Conservation (phyloP, 1,140 invertebrate genomes). For the Bathynomus jamesi region DNA sequence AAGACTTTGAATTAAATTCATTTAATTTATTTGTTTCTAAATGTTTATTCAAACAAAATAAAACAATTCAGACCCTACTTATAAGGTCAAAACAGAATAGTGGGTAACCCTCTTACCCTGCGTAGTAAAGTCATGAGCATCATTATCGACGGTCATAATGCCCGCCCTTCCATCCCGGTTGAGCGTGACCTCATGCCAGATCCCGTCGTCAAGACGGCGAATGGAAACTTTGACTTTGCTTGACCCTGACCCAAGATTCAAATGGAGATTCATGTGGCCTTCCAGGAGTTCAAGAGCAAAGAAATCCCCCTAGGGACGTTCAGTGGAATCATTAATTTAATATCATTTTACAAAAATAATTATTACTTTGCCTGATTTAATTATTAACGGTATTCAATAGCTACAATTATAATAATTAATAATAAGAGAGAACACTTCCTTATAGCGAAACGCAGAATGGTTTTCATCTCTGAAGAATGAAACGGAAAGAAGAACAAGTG, state of each 20-base stretch:
- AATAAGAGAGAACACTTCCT: not conserved
- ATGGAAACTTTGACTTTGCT: constrained; percentile 74
- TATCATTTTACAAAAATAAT: too few relatives aligned
- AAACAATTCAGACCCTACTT: not conserved
- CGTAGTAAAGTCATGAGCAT: constrained; percentile 79
- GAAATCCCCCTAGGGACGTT: constrained; percentile 78
- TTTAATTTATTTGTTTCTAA: not conserved
- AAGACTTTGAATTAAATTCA: not conserved
- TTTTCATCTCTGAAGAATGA: too few relatives aligned
- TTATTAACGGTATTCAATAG: too few relatives aligned
- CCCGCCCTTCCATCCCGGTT: constrained; percentile 70
- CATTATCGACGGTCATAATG: constrained; percentile 78
- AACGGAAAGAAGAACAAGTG: too few relatives aligned
- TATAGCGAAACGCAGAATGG: too few relatives aligned
- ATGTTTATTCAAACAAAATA: not conserved
- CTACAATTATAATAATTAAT: too few relatives aligned
- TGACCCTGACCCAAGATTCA: constrained; percentile 84
- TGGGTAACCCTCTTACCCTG: constrained; percentile 53
- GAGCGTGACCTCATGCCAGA: constrained; percentile 82
- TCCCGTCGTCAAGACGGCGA: constrained; percentile 74
- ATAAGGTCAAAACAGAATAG: not conserved
- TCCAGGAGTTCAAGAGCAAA: constrained; percentile 90
- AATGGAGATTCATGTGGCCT: constrained; percentile 82
- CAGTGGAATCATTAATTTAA: too few relatives aligned
- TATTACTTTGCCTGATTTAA: too few relatives aligned